Conservation (phyloP, 2,888 invertebrate genomes). For the Thera obeliscata region DNA sequence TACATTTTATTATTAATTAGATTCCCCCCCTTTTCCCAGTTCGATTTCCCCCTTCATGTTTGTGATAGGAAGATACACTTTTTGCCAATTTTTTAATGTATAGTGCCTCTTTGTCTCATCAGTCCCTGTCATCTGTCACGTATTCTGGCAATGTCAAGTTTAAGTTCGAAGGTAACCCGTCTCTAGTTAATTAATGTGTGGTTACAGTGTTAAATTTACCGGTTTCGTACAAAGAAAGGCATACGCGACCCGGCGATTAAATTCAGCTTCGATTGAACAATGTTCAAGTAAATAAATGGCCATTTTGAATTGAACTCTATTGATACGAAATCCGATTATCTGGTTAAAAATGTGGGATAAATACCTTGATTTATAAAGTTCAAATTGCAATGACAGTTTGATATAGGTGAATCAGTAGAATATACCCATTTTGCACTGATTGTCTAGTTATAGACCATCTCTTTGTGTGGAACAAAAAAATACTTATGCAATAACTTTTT, state of each 20-base stretch:
- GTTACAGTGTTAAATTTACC: slow-evolving; percentile 11
- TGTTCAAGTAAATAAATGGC: background rate
- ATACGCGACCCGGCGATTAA: slow-evolving; percentile 11
- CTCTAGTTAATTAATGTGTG: background rate
- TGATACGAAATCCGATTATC: background rate
- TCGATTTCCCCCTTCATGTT: too few species aligned
- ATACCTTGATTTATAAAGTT: background rate
- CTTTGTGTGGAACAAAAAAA: too few species aligned
- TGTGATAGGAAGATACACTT: too few species aligned
- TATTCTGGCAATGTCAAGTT: background rate
- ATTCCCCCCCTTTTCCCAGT: too few species aligned
- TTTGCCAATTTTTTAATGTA: too few species aligned
- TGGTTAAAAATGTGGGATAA: background rate
- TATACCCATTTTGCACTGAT: too few species aligned
- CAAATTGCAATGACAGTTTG: background rate
- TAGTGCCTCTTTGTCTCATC: too few species aligned
- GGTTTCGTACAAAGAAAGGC: slow-evolving; percentile 23
- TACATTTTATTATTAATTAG: too few species aligned
- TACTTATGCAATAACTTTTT: too few species aligned
- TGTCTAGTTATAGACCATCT: too few species aligned
- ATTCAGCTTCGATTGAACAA: slow-evolving; percentile 5
- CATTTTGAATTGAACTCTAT: slow-evolving; percentile 10
- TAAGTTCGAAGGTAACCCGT: background rate
- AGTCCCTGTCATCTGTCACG: too few species aligned
- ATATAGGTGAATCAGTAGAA: background rate